phyloP scores from a whole-genome alignment of 2,113 vertebrate genomes.

The Chauna torquata region DNA sequence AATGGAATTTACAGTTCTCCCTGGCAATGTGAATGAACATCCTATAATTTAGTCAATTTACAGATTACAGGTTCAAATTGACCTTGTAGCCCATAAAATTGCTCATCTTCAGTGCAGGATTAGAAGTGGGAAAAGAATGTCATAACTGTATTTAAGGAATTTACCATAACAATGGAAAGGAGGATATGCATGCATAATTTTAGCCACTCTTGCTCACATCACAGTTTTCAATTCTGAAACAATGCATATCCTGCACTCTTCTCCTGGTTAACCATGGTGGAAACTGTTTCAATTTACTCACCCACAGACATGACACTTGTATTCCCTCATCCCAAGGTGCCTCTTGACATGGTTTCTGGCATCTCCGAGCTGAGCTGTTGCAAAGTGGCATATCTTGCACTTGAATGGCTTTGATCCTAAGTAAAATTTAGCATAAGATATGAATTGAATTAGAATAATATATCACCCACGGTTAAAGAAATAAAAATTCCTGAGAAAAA shows the following conservation, averaged over 20 bases:
- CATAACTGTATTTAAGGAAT: slow-evolving; percentile 87
- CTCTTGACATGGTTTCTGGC: slow-evolving; percentile 98
- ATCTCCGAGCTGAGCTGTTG: slow-evolving; percentile 97
- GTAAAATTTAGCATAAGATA: slow-evolving; percentile 80
- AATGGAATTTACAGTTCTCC: slow-evolving; percentile 85
- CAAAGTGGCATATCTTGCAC: slow-evolving; percentile 99
- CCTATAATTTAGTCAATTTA: slow-evolving; percentile 93
- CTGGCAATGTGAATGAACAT: slow-evolving; percentile 88
- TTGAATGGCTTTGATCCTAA: slow-evolving; percentile 98
- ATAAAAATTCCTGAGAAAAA: slow-evolving; percentile 52
- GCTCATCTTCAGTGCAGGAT: slow-evolving; percentile 82
- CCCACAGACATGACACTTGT: slow-evolving; percentile 99
- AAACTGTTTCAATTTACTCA: slow-evolving; percentile 82
- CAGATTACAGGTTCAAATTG: slow-evolving; percentile 90
- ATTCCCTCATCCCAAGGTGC: slow-evolving; percentile 98
- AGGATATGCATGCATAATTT: slow-evolving; percentile 82
- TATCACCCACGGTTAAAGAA: slow-evolving; percentile 63
- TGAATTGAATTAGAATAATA: slow-evolving; percentile 74
- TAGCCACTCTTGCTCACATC: slow-evolving; percentile 76
- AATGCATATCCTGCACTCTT: slow-evolving; percentile 66
- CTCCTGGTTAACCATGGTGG: slow-evolving; percentile 58
- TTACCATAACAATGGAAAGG: slow-evolving; percentile 87
- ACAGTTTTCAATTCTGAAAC: slow-evolving; percentile 72
- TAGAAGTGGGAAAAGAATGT: slow-evolving; percentile 84
- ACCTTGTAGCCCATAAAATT: slow-evolving; percentile 87